Evolutionary conservation across 2,888 invertebrate genomes (phyloP).

Genomic region (Polylopha cassiicola): DNA sequence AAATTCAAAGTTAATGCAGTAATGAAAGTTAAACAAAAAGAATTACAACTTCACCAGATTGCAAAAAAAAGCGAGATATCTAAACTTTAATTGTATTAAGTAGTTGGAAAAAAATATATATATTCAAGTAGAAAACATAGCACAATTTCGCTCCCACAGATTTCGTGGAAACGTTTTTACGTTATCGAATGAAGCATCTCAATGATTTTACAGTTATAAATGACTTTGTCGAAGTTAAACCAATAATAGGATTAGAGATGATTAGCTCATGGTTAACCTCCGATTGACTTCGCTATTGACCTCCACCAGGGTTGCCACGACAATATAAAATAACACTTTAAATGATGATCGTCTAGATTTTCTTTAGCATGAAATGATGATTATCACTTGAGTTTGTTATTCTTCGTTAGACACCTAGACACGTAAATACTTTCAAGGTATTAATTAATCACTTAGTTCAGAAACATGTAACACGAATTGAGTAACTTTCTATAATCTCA

Average conservation of each 20-base stretch:
- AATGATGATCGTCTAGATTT: too few relatives aligned
- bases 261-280: conserved; percentile 52
- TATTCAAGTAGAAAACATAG: too few relatives aligned
- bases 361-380: too few relatives aligned
- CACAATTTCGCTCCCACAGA: conserved; percentile 3
- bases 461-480: conserved; percentile 9
- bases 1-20: too few relatives aligned
- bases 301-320: conserved; percentile 20
- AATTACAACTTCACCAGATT: too few relatives aligned
- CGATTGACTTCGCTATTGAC: conserved; percentile 38
- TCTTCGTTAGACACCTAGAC: too few relatives aligned
- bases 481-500: conserved; percentile 19
- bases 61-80: too few relatives aligned
- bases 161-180: conserved; percentile 18
- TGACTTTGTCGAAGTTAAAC: conserved; percentile 43
- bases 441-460: conserved; percentile 4
- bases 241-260: conserved; percentile 48
- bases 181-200: conserved; percentile 15
- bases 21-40: too few relatives aligned
- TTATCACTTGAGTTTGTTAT: too few relatives aligned
- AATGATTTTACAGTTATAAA: conserved; percentile 41
- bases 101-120: too few relatives aligned
- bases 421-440: too few relatives aligned
- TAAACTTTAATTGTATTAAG: too few relatives aligned
- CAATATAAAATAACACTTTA: background rate